Percentiles rank a stretch among this genome's conserved stretches.
Evolutionary conservation across 2,888 invertebrate genomes (phyloP).

Genomic region (Xylota segnis): DNA sequence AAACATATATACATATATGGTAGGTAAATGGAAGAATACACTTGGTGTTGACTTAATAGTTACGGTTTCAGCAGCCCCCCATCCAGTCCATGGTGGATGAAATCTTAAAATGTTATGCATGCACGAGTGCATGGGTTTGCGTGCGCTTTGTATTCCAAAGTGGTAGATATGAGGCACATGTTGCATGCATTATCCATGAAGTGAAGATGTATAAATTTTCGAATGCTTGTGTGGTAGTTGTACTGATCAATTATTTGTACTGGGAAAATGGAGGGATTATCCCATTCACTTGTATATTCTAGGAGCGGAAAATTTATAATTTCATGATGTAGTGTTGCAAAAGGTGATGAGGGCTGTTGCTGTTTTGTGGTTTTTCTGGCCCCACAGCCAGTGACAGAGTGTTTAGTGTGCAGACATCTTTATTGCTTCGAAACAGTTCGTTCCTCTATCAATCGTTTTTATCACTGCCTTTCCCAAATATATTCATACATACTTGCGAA

Average conservation of each 20-base stretch:
- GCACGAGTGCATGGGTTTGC: conserved; percentile 55
- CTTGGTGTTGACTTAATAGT: conserved; percentile 67
- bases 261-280: conserved; percentile 15
- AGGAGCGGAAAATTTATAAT: not conserved
- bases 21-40: conserved; percentile 62
- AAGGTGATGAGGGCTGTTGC: not conserved
- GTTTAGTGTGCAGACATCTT: too few species aligned
- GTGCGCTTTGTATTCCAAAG: conserved; percentile 52
- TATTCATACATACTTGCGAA: too few species aligned
- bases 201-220: conserved; percentile 20
- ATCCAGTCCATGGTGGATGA: conserved; percentile 35
- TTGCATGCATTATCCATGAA: conserved; percentile 66
- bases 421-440: too few species aligned
- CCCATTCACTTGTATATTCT: conserved; percentile 20
- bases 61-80: not conserved
- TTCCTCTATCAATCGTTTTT: too few species aligned
- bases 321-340: not conserved
- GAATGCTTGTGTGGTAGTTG: conserved; percentile 11
- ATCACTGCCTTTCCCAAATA: too few species aligned
- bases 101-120: conserved; percentile 56
- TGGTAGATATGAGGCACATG: conserved; percentile 66
- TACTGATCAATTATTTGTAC: conserved; percentile 38
- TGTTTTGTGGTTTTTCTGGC: not conserved
- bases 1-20: not conserved
- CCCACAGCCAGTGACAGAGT: too few species aligned